Evolutionary conservation across 2,113 vertebrate genomes (phyloP).

Genomic region (Oryzias woworae): DNA sequence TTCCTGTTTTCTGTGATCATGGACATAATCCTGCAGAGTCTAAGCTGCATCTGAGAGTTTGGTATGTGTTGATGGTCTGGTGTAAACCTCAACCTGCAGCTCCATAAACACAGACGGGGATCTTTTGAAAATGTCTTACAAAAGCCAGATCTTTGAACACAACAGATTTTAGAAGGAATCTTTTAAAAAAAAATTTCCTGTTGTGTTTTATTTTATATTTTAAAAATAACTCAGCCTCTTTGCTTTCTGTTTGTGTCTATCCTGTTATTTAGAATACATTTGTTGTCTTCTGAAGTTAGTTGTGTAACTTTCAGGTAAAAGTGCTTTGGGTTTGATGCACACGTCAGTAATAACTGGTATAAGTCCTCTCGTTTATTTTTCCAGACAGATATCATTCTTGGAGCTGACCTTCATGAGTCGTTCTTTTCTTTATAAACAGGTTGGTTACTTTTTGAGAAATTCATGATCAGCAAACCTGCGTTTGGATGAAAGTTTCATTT

Average conservation of each 20-base stretch:
- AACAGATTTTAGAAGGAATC: no score
- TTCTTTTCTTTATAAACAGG: conserved; percentile 91
- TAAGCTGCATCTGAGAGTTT: conserved; percentile 22
- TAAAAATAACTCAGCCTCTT: background rate
- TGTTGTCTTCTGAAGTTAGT: no score
- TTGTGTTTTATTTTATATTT: background rate
- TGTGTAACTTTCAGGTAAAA: background rate
- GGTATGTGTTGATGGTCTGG: conserved; percentile 26
- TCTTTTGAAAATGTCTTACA: background rate
- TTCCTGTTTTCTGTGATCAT: conserved; percentile 11
- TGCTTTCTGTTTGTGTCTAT: no score
- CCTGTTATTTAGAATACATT: no score
- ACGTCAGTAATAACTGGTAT: no score
- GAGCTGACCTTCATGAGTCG: conserved; percentile 84
- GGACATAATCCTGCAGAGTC: conserved; percentile 31
- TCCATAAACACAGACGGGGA: background rate
- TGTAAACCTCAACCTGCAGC: conserved; percentile 26
- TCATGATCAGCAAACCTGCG: background rate
- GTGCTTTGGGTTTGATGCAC: background rate
- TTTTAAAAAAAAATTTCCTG: no score
- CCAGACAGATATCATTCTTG: conserved; percentile 82
- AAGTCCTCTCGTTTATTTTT: background rate
- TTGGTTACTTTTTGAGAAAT: conserved; percentile 47
- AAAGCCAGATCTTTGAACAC: background rate
- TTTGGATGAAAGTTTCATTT: background rate